Percentiles rank a stretch among this genome's conserved stretches.
Conservation (phyloP, 1,140 invertebrate species). For the Meloidogyne floridensis region DNA sequence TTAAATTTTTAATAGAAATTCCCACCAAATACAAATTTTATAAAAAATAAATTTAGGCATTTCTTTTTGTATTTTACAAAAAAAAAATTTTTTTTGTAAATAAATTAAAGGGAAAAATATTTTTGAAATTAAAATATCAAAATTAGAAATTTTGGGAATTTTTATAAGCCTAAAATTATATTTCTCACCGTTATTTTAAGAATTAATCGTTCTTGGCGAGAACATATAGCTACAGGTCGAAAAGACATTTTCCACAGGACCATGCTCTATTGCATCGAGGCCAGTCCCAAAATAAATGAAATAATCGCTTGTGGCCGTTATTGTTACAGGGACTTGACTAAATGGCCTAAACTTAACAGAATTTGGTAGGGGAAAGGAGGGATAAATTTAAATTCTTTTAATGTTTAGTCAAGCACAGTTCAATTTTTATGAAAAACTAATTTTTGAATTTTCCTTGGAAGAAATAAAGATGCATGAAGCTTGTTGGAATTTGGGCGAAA, state of each 20-base stretch:
- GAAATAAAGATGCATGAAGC: constrained; percentile 36
- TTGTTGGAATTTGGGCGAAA: constrained; percentile 42
- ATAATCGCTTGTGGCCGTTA: constrained; percentile 61
- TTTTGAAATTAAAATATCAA: too few relatives aligned
- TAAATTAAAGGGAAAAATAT: too few relatives aligned
- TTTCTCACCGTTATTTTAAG: constrained; percentile 3
- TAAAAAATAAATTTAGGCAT: too few relatives aligned
- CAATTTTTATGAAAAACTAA: constrained; percentile 56
- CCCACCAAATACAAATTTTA: background rate
- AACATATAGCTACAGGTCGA: constrained; percentile 17
- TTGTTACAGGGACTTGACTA: constrained; percentile 56
- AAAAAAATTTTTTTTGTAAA: background rate
- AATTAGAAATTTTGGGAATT: too few relatives aligned
- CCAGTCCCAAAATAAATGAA: constrained; percentile 59
- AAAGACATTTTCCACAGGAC: constrained; percentile 59
- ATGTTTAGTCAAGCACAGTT: constrained; percentile 58
- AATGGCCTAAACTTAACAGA: constrained; percentile 58
- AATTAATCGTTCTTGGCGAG: constrained; percentile 29
- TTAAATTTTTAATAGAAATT: background rate
- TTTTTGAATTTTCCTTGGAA: constrained; percentile 49
- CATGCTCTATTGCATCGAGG: constrained; percentile 61
- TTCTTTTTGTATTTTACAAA: background rate
- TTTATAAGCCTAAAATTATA: too few relatives aligned
- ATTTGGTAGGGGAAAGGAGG: constrained; percentile 43
- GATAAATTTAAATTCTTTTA: background rate